Percentiles rank a stretch among this genome's conserved stretches.
Evolutionary conservation across 2,113 vertebrate genomes (phyloP).

Genomic region (Embiotoca jacksoni): DNA sequence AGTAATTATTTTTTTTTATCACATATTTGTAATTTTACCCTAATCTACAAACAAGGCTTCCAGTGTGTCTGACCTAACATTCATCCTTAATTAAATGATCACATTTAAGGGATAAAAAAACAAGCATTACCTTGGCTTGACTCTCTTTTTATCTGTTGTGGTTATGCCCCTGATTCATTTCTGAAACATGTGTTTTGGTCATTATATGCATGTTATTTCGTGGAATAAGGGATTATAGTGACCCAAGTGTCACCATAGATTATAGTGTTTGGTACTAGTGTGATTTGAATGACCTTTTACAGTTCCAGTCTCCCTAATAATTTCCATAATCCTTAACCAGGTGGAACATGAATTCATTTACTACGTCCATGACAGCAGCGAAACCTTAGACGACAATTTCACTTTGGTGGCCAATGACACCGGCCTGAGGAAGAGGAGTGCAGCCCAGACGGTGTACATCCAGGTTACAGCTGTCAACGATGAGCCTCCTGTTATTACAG

Average conservation of each 20-base stretch:
- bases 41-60: neutral
- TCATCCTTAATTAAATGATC: conserved; percentile 4
- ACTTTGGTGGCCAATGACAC: conserved; percentile 88
- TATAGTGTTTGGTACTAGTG: neutral
- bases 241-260: neutral
- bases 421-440: conserved; percentile 88
- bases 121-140: neutral
- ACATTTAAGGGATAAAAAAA: neutral
- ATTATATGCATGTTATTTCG: neutral
- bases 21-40: no score
- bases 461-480: conserved; percentile 89
- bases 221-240: neutral
- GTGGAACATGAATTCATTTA: conserved; percentile 90
- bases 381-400: conserved; percentile 87
- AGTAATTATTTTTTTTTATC: neutral
- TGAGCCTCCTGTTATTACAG: conserved; percentile 87
- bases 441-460: conserved; percentile 84
- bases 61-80: neutral
- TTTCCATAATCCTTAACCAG: conserved; percentile 77
- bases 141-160: neutral
- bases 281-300: neutral
- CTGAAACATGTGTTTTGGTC: neutral
- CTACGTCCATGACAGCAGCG: conserved; percentile 90
- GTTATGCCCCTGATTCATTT: neutral
- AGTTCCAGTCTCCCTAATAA: neutral